phyloP scores from a whole-genome alignment of 1,140 invertebrate genomes.

The Megathymus violae region DNA sequence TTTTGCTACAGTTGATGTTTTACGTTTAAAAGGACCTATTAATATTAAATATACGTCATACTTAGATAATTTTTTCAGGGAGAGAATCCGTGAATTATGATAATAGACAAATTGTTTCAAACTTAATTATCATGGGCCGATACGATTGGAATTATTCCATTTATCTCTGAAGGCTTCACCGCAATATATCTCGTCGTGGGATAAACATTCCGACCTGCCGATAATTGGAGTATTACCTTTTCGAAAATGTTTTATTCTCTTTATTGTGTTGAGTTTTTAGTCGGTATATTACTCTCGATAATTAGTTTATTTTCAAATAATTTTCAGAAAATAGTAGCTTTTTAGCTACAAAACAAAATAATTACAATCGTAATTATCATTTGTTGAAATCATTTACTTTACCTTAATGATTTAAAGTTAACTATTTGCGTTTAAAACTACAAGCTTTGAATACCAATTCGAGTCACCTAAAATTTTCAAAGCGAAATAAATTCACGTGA shows the following conservation, averaged over 20 bases:
- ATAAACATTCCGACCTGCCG: slow-evolving; percentile 8
- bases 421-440: background rate
- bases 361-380: too few relatives aligned
- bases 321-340: too few relatives aligned
- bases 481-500: background rate
- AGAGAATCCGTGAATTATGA: background rate
- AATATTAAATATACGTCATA: too few relatives aligned
- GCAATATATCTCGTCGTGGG: slow-evolving; percentile 22
- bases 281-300: too few relatives aligned
- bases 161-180: slow-evolving; percentile 24
- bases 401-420: background rate
- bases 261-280: too few relatives aligned
- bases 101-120: slow-evolving; percentile 21
- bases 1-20: too few relatives aligned
- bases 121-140: slow-evolving; percentile 20
- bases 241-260: too few relatives aligned
- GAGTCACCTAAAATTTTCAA: background rate
- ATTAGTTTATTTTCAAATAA: too few relatives aligned
- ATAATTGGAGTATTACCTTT: slow-evolving; percentile 5
- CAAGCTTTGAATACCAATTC: background rate
- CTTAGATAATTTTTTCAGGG: too few relatives aligned
- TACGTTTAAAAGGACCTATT: too few relatives aligned
- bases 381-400: background rate
- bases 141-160: slow-evolving; percentile 27
- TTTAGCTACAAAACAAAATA: too few relatives aligned